phyloP scores from a whole-genome alignment of 2,797 vertebrate species.

The Acrossocheilus fasciatus region DNA sequence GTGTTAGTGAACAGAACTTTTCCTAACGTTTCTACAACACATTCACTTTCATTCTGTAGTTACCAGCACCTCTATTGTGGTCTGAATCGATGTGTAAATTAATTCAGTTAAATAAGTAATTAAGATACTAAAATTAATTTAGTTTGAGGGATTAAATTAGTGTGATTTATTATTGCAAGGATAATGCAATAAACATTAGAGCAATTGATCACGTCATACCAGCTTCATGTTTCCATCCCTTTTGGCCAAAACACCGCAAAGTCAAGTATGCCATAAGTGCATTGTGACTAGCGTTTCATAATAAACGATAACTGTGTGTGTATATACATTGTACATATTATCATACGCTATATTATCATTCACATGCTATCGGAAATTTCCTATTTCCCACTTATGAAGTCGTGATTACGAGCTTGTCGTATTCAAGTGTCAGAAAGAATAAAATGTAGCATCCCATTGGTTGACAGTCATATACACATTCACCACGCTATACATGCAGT shows the following conservation, averaged over 20 bases:
- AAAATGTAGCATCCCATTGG: no score
- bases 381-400: no score
- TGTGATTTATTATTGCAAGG: slow-evolving; percentile 18
- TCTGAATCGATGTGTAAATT: background rate
- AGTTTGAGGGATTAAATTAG: slow-evolving; percentile 42
- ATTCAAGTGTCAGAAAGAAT: no score
- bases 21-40: background rate
- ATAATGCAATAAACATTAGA: background rate
- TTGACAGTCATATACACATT: no score
- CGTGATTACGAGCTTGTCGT: no score
- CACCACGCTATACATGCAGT: no score
- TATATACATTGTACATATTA: no score
- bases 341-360: no score
- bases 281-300: background rate
- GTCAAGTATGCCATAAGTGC: background rate
- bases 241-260: background rate
- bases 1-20: background rate
- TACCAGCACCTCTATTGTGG: background rate
- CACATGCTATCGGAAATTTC: no score
- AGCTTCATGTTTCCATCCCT: background rate
- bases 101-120: background rate
- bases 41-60: slow-evolving; percentile 6
- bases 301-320: no score
- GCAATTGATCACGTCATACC: background rate
- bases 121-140: slow-evolving; percentile 22